A percentile compares a stretch with the other conserved stretches of the same genome.
Conservation (phyloP, 2,797 vertebrate genomes). For the Thunnus albacares region DNA sequence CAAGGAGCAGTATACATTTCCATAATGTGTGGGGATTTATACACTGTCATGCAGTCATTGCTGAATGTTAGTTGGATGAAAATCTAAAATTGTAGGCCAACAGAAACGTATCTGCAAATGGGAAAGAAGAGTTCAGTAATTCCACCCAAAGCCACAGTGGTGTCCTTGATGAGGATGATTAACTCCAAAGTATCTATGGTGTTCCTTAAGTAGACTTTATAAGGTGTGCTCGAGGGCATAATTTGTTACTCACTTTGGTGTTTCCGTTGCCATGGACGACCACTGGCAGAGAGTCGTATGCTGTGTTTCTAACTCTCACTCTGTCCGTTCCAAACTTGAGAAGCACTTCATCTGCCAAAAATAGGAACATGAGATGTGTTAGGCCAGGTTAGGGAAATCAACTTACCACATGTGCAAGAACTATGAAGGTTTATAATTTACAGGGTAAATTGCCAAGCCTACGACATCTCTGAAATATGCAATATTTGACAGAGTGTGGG, state of each 20-base stretch:
- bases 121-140: conserved; percentile 31
- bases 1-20: conserved; percentile 22
- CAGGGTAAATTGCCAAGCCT: conserved; percentile 6
- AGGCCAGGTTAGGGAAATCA: conserved; percentile 51
- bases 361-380: conserved; percentile 50
- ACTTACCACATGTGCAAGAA: conserved; percentile 34
- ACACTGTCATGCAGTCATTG: conserved; percentile 9
- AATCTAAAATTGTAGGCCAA: conserved; percentile 10
- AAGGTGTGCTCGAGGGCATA: not conserved
- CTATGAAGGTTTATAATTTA: conserved; percentile 24
- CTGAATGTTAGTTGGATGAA: conserved; percentile 18
- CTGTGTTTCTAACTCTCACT: conserved; percentile 93
- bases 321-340: conserved; percentile 94
- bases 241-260: conserved; percentile 91
- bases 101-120: conserved; percentile 19
- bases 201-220: not conserved
- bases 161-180: conserved; percentile 8
- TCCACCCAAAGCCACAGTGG: not conserved
- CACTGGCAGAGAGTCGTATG: conserved; percentile 92
- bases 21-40: conserved; percentile 12
- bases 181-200: conserved; percentile 30
- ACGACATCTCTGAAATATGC: conserved; percentile 10
- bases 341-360: conserved; percentile 93
- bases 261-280: conserved; percentile 95
- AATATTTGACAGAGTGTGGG: not conserved